Base-by-base conservation (phyloP, 2,888 invertebrate species). In the Galeopsomyia nigrocyanea region DNA sequence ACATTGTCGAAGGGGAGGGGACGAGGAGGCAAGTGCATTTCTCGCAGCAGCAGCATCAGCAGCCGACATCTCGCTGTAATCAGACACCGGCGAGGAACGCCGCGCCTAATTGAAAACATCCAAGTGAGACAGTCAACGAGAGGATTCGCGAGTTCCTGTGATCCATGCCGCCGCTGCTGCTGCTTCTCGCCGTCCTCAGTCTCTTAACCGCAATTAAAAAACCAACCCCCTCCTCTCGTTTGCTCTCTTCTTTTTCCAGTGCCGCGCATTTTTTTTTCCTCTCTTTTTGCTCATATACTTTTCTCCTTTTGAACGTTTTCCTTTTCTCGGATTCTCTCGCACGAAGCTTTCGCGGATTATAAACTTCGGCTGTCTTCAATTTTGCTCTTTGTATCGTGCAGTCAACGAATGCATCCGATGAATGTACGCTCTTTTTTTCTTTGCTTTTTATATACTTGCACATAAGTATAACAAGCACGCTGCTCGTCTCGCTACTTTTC, bases 51-150 rank as follows among this genome's bases (percentile, higher is more conserved):
- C 7, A 31, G 80, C 79, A 77, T 76, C 79, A 76, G 76, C 78
- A 75, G 78, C 84, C 85, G 85, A 82, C 86, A 86, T 86, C 86
- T 84, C 84, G 82, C 83, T 84, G 86, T 86, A 86, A 86, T 86
- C 86, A 86, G 85, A 86, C 84, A 86, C 86, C 84, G 78, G 3
- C 9, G 46, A 46, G 65, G 39, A 9, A 73, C 79, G 68, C 69
- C 76, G 78, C 76, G 78, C 78, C 79, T 84, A 84, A 84, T 84
- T 84, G 83, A 83, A 84, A 84, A 84, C 84, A 84, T 80, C 79
- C 80, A 53, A 19, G n/a, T n/a, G 22, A 58, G 62, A 65, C 19
- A 31, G 46, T 16, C 53, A 75, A 62, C 10, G 26, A 46, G 65
- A 51, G 21, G 74, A 76, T 77, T 75, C 77, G 79, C 77, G 1